Base-by-base conservation (phyloP, 2,113 vertebrate genomes). In the Salvelinus fontinalis region DNA sequence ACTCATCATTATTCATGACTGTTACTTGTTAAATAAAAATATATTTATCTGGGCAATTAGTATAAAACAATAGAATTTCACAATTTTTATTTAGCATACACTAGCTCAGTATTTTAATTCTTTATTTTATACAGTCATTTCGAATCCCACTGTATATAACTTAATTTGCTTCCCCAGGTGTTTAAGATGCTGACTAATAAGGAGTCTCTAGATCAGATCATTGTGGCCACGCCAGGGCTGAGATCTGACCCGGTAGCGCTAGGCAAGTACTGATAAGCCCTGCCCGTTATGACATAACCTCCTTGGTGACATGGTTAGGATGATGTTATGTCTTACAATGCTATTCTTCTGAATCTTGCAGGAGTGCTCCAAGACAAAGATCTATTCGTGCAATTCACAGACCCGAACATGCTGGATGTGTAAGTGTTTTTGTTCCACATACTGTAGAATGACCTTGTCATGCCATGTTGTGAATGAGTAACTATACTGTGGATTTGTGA, bases 361-460 rank as follows among this genome's bases (percentile, higher is more conserved):
- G 98, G 97, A 2, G 97, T 99, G 73, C 94, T 99, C 11, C 96
- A 98, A 87, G 97, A 99, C 90, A 99, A 98, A 88, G 97, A 99
- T 87, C 95, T 99, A 9, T 99, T 99, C 27, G 95, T 97, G 3
- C 96, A 98, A 83, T 99, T 99, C 51, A 97, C 97, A 67, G 98
- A 99, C 87, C 97, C 98, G 3, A 95, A 31, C 90, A 97, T 99
- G 95, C 89, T 99, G 72, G 98, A 99, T 77, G 93, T 93, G 98
- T 98, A 86, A 96, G 98, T 94, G 51, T 20, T 31, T 76, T 70
- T 49, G 18, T 29, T 22, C 48, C 4, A 5, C 11, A 12, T 44
- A 44, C 39, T 27, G 59, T 8, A 26, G 60, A 26, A 12, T 22
- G 6, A 22, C n/a, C 4, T n/a, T 22, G 20, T 26, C 60, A 44